Percentiles rank a stretch among this genome's conserved stretches.
Evolutionary conservation across 23 tunicate species (phyloP).

Genomic region (Diplosoma virens): DNA sequence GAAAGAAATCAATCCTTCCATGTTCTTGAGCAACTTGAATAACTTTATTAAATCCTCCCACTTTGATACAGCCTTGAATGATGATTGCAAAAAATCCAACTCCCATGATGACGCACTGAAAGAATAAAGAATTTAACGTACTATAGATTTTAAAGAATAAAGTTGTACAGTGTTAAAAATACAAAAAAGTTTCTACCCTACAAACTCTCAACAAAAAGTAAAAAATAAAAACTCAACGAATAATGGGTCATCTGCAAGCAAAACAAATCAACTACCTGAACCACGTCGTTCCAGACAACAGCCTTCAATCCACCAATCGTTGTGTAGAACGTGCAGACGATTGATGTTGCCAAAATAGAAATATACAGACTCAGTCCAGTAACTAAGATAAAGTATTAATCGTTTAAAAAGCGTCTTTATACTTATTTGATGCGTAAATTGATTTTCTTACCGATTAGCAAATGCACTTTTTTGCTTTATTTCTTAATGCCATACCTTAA

Average conservation of each 20-base stretch:
- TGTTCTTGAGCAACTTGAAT: constrained; percentile 14
- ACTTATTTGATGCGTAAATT: too few species aligned
- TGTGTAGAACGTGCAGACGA: constrained; percentile 80
- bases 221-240: too few species aligned
- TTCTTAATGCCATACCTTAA: too few species aligned
- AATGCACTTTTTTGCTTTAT: too few species aligned
- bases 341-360: constrained; percentile 49
- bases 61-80: constrained; percentile 29
- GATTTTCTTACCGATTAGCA: too few species aligned
- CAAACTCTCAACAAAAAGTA: neutral
- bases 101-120: constrained; percentile 61
- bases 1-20: constrained; percentile 53
- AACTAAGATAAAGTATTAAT: too few species aligned
- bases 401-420: too few species aligned
- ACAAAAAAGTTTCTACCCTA: neutral
- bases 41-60: constrained; percentile 58
- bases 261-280: too few species aligned
- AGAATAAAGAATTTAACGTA: too few species aligned
- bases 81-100: constrained; percentile 58
- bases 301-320: constrained; percentile 80
- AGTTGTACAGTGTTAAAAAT: neutral
- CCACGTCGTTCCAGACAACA: constrained; percentile 79
- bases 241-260: too few species aligned
- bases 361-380: constrained; percentile 51
- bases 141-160: too few species aligned